Base-by-base conservation (phyloP, 2,888 invertebrate genomes). In the Cinara cedri region DNA sequence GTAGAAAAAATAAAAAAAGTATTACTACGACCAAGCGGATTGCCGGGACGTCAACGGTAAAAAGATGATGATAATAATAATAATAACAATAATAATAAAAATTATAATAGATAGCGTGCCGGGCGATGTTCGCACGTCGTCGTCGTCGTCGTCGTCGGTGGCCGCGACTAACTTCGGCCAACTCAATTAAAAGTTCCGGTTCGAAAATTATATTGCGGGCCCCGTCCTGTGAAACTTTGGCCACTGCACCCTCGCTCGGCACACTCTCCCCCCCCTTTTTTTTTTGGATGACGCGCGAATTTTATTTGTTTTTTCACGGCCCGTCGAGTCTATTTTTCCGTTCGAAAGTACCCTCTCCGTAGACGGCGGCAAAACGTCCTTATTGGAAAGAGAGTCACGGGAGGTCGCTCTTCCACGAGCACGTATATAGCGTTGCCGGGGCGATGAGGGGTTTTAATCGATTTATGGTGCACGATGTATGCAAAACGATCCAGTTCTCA, bases 161-260 rank as follows among this genome's bases (percentile, higher is more conserved):
- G 54, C 66, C 68, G 49, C 16, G 76, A 57, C 46, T 55, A 68
- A 76, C 76, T 76, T 76, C 70, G 34, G 21, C 70, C 68, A 78
- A 78, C 70, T 78, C 78, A 60, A 78, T 78, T 68, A 78, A 78
- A 78, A 78, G 78, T 78, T 70, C 70, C 51, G 14, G 60, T 51
- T 62, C 57, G 76, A 78, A 78, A 78, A 78, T 70, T 62, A 70
- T 78, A 49, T 42, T 21, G 24, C 42, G 13, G 19, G 34, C 9
- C 11, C 1, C 13, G 10, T 34, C 3, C 34, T 6, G 34, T 4
- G 6, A 34, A 34, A 74, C 60, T 74, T 62, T 34, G 16, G 21
- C 16, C 8, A 6, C 1, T 4, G 26, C 21, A 54, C 54, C 13
- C 49, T n/a, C 34, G 49, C 42, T 42, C 26, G 14, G 55, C 71